Evolutionary conservation across 2,888 invertebrate genomes (phyloP).

Genomic region (Entomobrya proxima): DNA sequence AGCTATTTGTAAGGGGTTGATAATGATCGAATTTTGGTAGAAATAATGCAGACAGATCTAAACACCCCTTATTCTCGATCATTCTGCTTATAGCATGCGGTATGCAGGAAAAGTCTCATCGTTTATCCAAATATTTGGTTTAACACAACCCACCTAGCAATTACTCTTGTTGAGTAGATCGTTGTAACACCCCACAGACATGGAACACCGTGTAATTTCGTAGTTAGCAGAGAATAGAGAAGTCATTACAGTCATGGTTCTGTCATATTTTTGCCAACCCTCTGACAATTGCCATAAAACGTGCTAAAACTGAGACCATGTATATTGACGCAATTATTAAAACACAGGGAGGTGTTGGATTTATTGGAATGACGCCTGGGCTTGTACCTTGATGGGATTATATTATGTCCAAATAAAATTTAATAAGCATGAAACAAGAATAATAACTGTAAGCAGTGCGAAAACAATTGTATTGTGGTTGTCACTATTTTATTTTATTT

Average conservation of each 20-base stretch:
- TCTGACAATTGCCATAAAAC: background rate
- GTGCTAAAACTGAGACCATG: background rate
- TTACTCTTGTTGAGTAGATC: background rate
- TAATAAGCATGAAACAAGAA: background rate
- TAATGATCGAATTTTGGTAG: too few species aligned
- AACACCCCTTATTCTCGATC: background rate
- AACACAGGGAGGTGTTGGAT: background rate
- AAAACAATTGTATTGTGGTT: slow-evolving; percentile 30
- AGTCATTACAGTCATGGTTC: background rate
- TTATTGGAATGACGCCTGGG: slow-evolving; percentile 15
- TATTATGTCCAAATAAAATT: background rate
- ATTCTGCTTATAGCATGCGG: background rate
- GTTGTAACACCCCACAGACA: background rate
- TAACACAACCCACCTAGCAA: background rate
- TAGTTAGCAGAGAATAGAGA: background rate
- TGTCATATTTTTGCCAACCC: background rate
- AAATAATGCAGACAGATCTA: background rate
- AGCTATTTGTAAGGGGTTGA: background rate
- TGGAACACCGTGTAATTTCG: background rate
- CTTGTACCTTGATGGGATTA: background rate
- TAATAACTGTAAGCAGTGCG: background rate
- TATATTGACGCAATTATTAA: background rate
- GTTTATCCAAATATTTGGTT: slow-evolving; percentile 11
- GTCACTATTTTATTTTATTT: slow-evolving; percentile 6
- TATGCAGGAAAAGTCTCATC: background rate